phyloP scores from a whole-genome alignment of 1,140 invertebrate species.

The Radopholus similis region DNA sequence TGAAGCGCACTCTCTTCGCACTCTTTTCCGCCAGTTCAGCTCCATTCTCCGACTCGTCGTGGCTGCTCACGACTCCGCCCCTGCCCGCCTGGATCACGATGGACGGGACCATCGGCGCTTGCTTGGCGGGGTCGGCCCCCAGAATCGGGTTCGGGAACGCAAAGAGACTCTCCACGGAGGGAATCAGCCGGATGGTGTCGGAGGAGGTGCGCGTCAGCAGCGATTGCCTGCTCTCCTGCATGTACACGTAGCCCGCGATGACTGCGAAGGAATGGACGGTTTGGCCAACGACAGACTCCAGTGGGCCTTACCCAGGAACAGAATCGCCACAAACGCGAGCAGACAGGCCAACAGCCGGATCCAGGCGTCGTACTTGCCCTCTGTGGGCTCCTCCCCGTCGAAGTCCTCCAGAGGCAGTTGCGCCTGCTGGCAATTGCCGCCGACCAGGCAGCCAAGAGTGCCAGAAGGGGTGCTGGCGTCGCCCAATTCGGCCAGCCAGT shows the following conservation, averaged over 20 bases:
- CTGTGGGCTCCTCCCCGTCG: neutral
- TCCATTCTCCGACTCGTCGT: no score
- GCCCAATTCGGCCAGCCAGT: constrained; percentile 39
- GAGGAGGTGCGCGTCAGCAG: constrained; percentile 24
- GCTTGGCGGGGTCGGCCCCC: no score
- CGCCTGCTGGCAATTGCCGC: constrained; percentile 9
- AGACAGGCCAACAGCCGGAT: constrained; percentile 41
- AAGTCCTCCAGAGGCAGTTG: neutral
- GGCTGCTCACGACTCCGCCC: no score
- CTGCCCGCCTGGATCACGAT: no score
- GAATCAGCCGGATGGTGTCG: constrained; percentile 29
- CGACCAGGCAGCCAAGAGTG: constrained; percentile 38
- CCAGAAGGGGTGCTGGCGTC: constrained; percentile 39
- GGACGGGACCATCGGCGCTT: no score
- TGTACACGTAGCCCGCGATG: constrained; percentile 36
- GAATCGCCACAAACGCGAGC: constrained; percentile 31
- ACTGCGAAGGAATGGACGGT: no score
- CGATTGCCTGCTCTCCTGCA: constrained; percentile 35
- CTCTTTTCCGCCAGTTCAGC: no score
- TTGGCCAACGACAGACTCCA: no score
- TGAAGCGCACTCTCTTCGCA: no score
- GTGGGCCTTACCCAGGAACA: no score
- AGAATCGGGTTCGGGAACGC: no score
- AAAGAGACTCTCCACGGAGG: no score
- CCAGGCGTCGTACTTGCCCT: constrained; percentile 22